These are phyloP conservation scores for Aphelocoma californica DNA, from an alignment of 2,797 vertebrate genomes.

Conservation along the genomic window DNA sequence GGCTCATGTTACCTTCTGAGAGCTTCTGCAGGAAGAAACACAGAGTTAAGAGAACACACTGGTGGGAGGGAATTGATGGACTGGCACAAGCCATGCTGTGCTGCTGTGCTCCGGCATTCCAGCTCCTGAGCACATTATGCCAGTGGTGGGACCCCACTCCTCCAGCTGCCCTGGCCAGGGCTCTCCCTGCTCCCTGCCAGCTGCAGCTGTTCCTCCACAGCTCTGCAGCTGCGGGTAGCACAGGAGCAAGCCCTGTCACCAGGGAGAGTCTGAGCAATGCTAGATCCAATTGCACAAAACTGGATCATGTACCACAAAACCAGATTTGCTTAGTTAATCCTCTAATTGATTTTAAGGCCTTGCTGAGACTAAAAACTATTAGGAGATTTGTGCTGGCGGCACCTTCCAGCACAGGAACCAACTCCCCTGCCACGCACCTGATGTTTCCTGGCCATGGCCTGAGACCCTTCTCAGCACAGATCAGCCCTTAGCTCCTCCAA, in stretches of 20 bases:
- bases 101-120: not conserved
- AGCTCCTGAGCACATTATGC: not conserved
- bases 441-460: not conserved
- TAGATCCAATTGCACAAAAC: constrained; percentile 48
- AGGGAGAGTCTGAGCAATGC: not conserved
- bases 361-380: constrained; percentile 41
- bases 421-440: not conserved
- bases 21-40: not conserved
- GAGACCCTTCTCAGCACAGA: not conserved
- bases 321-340: constrained; percentile 66
- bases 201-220: not conserved
- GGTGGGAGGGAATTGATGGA: not conserved
- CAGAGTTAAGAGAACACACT: fast-evolving
- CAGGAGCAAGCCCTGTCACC: not conserved
- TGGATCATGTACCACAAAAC: constrained; percentile 36
- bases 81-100: not conserved
- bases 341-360: constrained; percentile 60
- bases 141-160: not conserved
- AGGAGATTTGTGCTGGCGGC: constrained; percentile 47
- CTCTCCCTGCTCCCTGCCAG: not conserved
- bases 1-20: not conserved
- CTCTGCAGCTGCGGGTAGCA: not conserved
- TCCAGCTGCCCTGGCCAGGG: not conserved
- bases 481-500: not conserved
- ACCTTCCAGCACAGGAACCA: not conserved